A percentile compares a stretch with the other conserved stretches of the same genome.
Evolutionary conservation across 2,888 invertebrate genomes (phyloP).

Genomic region (Seladonia tumulorum): DNA sequence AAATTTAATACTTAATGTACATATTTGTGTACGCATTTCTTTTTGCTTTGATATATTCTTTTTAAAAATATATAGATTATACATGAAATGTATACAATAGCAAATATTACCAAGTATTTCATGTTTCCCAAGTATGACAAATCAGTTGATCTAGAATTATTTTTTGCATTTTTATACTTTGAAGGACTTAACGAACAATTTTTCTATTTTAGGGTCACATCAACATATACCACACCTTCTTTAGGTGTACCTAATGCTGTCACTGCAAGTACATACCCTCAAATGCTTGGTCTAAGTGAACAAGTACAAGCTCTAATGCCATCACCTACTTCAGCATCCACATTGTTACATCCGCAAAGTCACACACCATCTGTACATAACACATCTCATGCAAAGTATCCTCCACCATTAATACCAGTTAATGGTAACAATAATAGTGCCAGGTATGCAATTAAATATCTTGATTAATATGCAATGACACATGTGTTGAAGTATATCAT

Average conservation of each 20-base stretch:
- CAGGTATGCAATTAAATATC: conserved; percentile 67
- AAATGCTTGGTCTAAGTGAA: conserved; percentile 84
- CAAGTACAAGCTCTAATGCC: conserved; percentile 84
- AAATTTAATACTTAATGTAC: conserved; percentile 33
- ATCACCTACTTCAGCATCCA: conserved; percentile 80
- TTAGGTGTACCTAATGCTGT: conserved; percentile 81
- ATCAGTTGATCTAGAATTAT: conserved; percentile 25
- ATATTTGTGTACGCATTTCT: conserved; percentile 24
- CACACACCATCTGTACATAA: conserved; percentile 83
- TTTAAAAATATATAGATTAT: conserved; percentile 19
- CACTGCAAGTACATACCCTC: conserved; percentile 82
- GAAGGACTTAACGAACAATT: conserved; percentile 9
- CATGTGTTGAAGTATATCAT: conserved; percentile 33
- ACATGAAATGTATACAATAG: conserved; percentile 28
- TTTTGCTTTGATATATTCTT: conserved; percentile 19
- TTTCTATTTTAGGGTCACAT: conserved; percentile 83
- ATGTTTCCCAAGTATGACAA: conserved; percentile 29
- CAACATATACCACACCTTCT: conserved; percentile 83
- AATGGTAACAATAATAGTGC: conserved; percentile 81
- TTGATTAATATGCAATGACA: conserved; percentile 9
- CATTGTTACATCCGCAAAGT: conserved; percentile 82
- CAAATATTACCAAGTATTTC: conserved; percentile 32
- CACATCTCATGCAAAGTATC: conserved; percentile 83
- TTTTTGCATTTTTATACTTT: neutral
- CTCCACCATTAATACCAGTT: conserved; percentile 86